Evolutionary conservation across 1,140 invertebrate species (phyloP), one percentile per base, ranked within the genome.

Genomic region (Coptotermes formosanus): DNA sequence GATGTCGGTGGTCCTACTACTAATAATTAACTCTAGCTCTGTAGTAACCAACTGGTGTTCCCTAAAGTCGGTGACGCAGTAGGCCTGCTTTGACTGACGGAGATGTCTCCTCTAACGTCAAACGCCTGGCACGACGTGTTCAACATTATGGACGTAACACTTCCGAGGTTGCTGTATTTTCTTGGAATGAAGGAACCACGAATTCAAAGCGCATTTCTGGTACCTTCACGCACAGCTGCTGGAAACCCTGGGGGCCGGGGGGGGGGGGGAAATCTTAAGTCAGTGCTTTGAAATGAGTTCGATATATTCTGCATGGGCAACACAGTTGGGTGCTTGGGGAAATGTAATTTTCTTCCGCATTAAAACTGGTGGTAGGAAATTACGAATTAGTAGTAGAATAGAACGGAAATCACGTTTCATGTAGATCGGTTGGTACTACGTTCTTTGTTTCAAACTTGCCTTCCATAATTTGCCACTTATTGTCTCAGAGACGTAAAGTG

Each of bases 191-290:
- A 12, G 6, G 64, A n/a, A 25, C n/a, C 25, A 25, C 4, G 6
- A 25, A 64, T 4, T 14, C 14, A 2, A 75, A 75, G n/a, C 64
- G 2, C n/a, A 75, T 75, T 75, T 75, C 64, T n/a, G 64, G 64
- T 55, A 30, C 25, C 64, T 30, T 75, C 64, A 75, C n/a, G 64
- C 64, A 75, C 64, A 75, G 64, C 64, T 75, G 64, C n/a, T 75
- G 25, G 3, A 16, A 30, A 14, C 25, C 64, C 2, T 14, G 55
- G 55, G 55, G n/a, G n/a, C n/a, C n/a, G n/a, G n/a, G 38, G 38
- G 38, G 38, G 38, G 38, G 19, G 19, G 19, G 14, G 19, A 25
- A n/a, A 55, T 30, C 25, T 75, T 16, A 75, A 30, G n/a, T 75
- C 64, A 0, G 25, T 25, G 7, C 64, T 30, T 75, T 55, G 52